Evolutionary conservation across 2,888 invertebrate species (phyloP).

Genomic region (Linnaemya tessellans): DNA sequence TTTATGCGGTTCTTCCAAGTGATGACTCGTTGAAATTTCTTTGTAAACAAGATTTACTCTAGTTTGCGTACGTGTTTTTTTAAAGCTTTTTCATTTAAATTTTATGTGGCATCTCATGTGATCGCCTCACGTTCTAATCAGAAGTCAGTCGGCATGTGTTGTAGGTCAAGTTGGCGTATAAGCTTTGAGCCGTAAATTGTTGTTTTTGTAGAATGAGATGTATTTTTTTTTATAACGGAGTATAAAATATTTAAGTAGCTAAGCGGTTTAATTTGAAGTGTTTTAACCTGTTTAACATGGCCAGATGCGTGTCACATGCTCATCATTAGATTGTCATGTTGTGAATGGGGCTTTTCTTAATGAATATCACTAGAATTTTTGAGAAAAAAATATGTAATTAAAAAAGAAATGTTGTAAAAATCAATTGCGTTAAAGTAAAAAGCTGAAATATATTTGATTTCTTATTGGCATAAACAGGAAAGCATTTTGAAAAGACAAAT

Average conservation of each 20-base stretch:
- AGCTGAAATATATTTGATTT: too few relatives aligned
- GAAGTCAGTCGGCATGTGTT: constrained; percentile 32
- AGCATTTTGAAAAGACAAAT: too few relatives aligned
- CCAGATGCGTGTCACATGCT: neutral
- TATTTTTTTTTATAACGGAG: neutral
- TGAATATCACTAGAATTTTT: neutral
- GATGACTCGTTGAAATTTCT: neutral
- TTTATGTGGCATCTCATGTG: neutral
- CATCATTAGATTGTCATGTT: neutral
- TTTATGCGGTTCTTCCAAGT: constrained; percentile 12
- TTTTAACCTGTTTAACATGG: neutral
- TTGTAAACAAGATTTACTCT: neutral
- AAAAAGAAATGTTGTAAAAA: too few relatives aligned
- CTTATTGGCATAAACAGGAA: too few relatives aligned
- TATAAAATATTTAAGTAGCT: neutral
- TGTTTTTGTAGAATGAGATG: neutral
- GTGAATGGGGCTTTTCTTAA: neutral
- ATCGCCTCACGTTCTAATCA: constrained; percentile 51
- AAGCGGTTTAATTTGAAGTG: neutral
- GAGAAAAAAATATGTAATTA: too few relatives aligned
- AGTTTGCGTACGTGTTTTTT: neutral
- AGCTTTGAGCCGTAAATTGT: constrained; percentile 4
- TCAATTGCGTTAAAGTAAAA: too few relatives aligned
- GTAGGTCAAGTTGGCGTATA: constrained; percentile 35
- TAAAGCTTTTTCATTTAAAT: neutral